Evolutionary conservation across 2,113 vertebrate species (phyloP).

Genomic region (Grallaria varia): DNA sequence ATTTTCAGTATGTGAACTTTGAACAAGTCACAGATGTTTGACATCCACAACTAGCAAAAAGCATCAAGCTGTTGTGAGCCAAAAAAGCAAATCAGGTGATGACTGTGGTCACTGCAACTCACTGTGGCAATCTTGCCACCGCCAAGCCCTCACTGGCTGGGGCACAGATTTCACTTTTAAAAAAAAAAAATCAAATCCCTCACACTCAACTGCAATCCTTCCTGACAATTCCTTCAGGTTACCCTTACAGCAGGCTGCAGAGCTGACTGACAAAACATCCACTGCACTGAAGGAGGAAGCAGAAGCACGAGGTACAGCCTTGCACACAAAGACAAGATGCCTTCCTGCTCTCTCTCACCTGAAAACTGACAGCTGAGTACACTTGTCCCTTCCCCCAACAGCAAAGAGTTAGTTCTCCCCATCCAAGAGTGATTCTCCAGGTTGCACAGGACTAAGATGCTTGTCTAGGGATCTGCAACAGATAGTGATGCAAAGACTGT

Average conservation of each 20-base stretch:
- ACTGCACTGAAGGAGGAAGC: not conserved
- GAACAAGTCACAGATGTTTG: not conserved
- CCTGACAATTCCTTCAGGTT: not conserved
- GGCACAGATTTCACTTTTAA: not conserved
- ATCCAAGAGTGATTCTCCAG: not conserved
- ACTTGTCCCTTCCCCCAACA: not conserved
- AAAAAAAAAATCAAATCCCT: not conserved
- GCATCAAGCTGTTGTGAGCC: not conserved
- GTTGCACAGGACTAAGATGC: too few relatives aligned
- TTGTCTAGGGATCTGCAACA: not conserved
- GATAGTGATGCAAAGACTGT: not conserved
- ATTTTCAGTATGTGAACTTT: not conserved
- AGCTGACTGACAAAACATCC: not conserved
- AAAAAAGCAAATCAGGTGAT: not conserved
- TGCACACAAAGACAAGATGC: not conserved
- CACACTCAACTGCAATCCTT: accelerated
- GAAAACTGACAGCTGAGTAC: not conserved
- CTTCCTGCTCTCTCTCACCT: not conserved
- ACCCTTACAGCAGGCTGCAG: not conserved
- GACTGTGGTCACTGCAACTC: not conserved
- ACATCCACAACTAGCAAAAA: not conserved
- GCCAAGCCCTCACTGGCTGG: not conserved
- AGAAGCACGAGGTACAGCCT: not conserved
- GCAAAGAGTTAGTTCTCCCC: not conserved
- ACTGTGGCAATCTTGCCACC: not conserved